phyloP scores from a whole-genome alignment of 2,888 invertebrate genomes.

The Platynereis dumerilii region DNA sequence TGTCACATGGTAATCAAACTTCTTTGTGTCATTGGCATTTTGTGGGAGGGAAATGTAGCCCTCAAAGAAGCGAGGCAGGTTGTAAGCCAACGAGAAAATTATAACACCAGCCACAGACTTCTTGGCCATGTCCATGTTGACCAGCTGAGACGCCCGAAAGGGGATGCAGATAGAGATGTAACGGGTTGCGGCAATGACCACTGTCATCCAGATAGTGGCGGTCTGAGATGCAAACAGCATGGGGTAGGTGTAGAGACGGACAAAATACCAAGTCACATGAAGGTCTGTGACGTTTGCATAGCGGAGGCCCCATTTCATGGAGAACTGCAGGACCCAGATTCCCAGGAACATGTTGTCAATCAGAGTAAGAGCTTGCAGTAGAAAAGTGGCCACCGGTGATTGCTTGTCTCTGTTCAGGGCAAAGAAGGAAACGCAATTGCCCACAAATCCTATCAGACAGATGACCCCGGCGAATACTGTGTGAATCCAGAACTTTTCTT shows the following conservation, averaged over 20 bases:
- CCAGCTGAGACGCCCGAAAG: constrained; percentile 22
- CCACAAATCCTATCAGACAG: constrained; percentile 25
- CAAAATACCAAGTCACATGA: constrained; percentile 24
- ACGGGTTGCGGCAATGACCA: constrained; percentile 28
- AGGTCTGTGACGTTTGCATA: constrained; percentile 4
- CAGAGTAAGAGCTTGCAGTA: constrained; percentile 24
- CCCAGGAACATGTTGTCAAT: constrained; percentile 26
- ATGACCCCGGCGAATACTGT: constrained; percentile 23
- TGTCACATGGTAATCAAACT: constrained; percentile 1
- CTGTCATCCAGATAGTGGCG: constrained; percentile 33
- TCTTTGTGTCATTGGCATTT: neutral
- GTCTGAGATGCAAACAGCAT: constrained; percentile 29
- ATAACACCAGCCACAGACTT: neutral
- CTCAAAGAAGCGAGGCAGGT: constrained; percentile 32
- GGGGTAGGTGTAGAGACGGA: constrained; percentile 23
- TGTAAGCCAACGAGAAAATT: constrained; percentile 27
- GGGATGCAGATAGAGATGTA: constrained; percentile 32
- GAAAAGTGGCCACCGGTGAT: constrained; percentile 25
- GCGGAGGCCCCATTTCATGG: constrained; percentile 14
- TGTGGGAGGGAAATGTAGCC: neutral
- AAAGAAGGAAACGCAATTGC: constrained; percentile 25
- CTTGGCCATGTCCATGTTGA: constrained; percentile 16
- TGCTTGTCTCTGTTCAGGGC: constrained; percentile 21
- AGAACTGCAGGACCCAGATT: constrained; percentile 29
- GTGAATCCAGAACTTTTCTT: constrained; percentile 18